Conservation (phyloP, 2,797 vertebrate genomes). For the Chaetophractus vellerosus region DNA sequence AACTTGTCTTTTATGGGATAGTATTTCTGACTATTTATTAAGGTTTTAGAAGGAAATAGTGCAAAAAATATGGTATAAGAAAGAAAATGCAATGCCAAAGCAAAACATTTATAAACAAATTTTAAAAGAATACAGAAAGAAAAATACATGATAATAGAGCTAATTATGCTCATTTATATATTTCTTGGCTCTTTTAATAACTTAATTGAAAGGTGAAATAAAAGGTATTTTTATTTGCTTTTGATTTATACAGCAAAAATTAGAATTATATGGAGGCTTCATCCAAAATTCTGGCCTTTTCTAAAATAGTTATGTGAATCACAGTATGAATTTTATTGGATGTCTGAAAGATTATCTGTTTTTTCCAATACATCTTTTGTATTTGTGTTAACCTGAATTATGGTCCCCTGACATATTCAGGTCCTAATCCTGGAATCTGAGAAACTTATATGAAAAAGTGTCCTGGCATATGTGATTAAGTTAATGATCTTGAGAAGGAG, state of each 20-base stretch:
- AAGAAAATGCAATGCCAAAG: neutral
- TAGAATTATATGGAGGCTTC: neutral
- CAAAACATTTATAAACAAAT: neutral
- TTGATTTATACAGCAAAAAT: neutral
- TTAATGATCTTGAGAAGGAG: neutral
- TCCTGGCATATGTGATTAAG: neutral
- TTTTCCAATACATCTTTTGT: neutral
- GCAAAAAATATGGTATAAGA: neutral
- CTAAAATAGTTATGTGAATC: neutral
- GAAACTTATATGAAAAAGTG: neutral
- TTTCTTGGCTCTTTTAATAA: neutral
- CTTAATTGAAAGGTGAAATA: neutral
- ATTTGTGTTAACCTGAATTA: neutral
- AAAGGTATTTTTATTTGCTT: neutral
- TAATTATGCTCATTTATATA: neutral
- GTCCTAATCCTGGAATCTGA: neutral
- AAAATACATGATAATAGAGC: neutral
- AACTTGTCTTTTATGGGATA: neutral
- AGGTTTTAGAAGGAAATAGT: neutral
- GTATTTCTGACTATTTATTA: neutral
- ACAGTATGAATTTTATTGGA: neutral
- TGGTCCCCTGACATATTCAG: too few relatives aligned
- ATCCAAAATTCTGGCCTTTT: neutral
- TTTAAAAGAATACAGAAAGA: neutral
- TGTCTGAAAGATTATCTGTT: neutral